Evolutionary conservation across 1,140 invertebrate species (phyloP), one percentile per base, ranked within the genome.

Genomic region (Samia ricini): DNA sequence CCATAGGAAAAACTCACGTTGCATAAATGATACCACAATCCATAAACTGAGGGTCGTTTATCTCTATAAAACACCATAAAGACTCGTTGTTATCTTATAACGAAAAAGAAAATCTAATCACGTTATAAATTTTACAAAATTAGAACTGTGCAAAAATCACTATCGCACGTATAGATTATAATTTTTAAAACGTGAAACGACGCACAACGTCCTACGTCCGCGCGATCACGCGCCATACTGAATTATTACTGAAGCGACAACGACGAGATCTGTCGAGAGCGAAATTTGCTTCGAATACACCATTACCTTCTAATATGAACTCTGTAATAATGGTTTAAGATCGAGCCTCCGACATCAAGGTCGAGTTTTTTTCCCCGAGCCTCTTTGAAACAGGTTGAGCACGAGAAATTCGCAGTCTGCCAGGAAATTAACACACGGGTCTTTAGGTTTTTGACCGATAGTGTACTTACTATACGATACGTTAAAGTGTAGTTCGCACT

Each of bases 221-320:
- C 77, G 81, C 79, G 69, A 76, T 81, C 77, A 80, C 81, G 79
- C 81, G 84, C 76, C 71, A 62, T 74, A 87, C 84, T 87, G 77
- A 87, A 83, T 86, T 81, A 83, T 83, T 82, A 70, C 76, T 64
- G 70, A 72, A 66, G 15, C 57, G 70, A 73, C 74, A 66, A 71
- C 68, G 71, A 64, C 69, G 71, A 66, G 68, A 70, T 66, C 66
- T 72, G 72, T 75, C 56, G 77, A 82, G 80, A 85, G 80, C 81
- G 80, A 85, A 88, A 85, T 85, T 81, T 73, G 69, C 85, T 68
- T 83, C 82, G 70, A 59, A 52, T 22, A 52, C 6, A 52, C 15
- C 8, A 49, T 49, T n/a, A 8, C 57, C 18, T 59, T 23, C 36
- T 22, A 49, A 21, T 23, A 49, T 50, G 8, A 49, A 59, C 57